Conservation (phyloP, 2,888 invertebrate genomes). For the Ormyrus rosae region DNA sequence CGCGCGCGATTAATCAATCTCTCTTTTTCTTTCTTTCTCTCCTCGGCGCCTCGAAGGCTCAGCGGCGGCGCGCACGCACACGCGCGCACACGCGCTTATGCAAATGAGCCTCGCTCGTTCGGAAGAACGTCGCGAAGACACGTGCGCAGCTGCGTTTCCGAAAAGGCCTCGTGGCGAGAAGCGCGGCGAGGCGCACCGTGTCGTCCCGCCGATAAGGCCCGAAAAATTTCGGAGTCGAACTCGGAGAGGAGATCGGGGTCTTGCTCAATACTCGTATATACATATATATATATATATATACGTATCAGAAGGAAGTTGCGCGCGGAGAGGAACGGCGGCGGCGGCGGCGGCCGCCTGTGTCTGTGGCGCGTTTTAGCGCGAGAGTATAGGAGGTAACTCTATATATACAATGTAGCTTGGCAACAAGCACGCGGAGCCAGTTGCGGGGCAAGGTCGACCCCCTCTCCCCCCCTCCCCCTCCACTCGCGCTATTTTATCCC, state of each 20-base stretch:
- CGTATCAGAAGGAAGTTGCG: background rate
- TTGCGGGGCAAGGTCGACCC: slow-evolving; percentile 71
- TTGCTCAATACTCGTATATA: no score
- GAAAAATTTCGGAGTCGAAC: no score
- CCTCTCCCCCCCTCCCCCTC: slow-evolving; percentile 57
- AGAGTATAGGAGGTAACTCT: slow-evolving; percentile 50
- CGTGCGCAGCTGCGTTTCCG: no score
- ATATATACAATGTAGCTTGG: slow-evolving; percentile 73
- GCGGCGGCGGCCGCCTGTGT: background rate
- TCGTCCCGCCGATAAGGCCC: no score
- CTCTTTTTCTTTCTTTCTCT: no score
- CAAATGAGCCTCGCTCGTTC: no score
- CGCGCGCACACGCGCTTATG: no score
- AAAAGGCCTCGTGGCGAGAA: background rate
- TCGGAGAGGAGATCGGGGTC: background rate
- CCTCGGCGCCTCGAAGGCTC: no score
- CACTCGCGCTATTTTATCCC: slow-evolving; percentile 69
- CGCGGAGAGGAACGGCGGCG: background rate
- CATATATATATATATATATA: no score
- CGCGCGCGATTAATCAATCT: no score
- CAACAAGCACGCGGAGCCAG: slow-evolving; percentile 69
- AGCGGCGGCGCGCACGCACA: no score
- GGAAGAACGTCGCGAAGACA: no score
- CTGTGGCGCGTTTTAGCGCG: background rate
- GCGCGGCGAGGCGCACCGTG: background rate